Evolutionary conservation across 2,113 vertebrate species (phyloP).

Genomic region (Equus quagga): DNA sequence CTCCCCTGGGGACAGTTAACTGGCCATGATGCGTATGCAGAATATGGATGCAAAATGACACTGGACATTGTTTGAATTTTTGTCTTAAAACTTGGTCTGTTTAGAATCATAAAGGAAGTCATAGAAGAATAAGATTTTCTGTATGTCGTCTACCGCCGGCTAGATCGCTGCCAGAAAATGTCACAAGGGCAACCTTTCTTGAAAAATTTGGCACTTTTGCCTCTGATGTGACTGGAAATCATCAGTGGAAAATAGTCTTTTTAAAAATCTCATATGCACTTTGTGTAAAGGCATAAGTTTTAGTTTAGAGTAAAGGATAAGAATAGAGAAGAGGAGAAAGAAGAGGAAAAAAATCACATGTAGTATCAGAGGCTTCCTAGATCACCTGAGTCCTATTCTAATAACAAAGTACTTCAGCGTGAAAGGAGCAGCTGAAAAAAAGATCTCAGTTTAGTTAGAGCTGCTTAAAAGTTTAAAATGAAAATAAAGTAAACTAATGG

Average conservation of each 20-base stretch:
- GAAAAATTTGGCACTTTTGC: neutral
- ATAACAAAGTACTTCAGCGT: conserved; percentile 52
- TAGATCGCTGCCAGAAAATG: neutral
- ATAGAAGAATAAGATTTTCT: neutral
- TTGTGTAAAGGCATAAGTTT: conserved; percentile 33
- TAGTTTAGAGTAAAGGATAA: conserved; percentile 37
- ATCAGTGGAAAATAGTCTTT: conserved; percentile 35
- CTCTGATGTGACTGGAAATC: conserved; percentile 61
- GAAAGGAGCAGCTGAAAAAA: neutral
- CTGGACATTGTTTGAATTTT: neutral
- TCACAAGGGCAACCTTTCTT: neutral
- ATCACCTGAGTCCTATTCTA: conserved; percentile 32
- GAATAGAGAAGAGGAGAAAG: neutral
- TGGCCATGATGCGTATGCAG: neutral
- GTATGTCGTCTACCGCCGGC: neutral
- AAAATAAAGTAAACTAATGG: neutral
- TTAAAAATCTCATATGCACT: neutral
- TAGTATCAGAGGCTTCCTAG: neutral
- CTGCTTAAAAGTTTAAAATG: neutral
- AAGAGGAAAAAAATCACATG: neutral
- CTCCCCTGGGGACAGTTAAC: neutral
- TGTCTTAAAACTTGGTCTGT: neutral
- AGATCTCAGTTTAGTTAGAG: neutral
- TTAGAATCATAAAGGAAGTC: neutral
- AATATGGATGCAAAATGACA: neutral